These are phyloP conservation scores for Heliconius cydno DNA, from an alignment of 2,888 invertebrate species.

Conservation along the genomic window DNA sequence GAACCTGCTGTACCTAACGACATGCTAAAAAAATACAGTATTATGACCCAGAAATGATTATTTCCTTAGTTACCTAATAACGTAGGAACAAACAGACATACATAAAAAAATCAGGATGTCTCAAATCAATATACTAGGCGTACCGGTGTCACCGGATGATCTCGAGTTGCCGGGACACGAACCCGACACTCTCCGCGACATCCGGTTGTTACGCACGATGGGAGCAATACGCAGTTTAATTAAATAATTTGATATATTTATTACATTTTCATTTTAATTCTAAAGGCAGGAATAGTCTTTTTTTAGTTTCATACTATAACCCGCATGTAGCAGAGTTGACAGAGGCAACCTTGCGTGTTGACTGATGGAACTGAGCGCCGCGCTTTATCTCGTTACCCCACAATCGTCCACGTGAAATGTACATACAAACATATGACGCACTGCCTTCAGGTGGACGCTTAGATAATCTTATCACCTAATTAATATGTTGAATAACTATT, in stretches of 20 bases:
- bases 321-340: not conserved
- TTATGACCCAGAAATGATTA: not conserved
- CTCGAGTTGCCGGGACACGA: conserved; percentile 42
- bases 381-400: not conserved
- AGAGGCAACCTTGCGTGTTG: not conserved
- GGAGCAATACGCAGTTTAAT: not conserved
- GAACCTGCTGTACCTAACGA: too few species aligned
- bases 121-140: not conserved
- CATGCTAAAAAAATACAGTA: not conserved
- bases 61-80: not conserved
- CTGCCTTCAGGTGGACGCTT: not conserved
- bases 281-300: not conserved
- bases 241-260: not conserved
- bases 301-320: not conserved
- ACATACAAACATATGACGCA: not conserved
- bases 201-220: conserved; percentile 31
- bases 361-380: not conserved
- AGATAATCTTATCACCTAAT: not conserved
- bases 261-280: too few species aligned
- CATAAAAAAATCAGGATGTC: conserved; percentile 2
- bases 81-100: not conserved
- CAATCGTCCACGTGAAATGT: too few species aligned
- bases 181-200: conserved; percentile 43
- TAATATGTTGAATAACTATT: not conserved
- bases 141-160: conserved; percentile 27